Evolutionary conservation across 2,113 vertebrate species (phyloP).

Genomic region (Heteronetta atricapilla): DNA sequence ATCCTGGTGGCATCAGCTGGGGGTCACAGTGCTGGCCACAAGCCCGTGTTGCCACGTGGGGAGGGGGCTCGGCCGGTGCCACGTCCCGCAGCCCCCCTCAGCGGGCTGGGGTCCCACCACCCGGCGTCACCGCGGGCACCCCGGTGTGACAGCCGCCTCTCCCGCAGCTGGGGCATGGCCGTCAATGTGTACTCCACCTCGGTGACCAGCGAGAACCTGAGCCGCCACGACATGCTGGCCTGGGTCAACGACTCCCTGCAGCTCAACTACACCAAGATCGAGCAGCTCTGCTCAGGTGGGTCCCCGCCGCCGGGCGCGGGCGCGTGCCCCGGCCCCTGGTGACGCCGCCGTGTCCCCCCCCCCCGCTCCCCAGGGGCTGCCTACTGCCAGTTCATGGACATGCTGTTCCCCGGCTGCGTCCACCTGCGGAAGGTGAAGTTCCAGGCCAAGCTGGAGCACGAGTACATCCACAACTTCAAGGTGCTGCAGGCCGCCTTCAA

Average conservation of each 20-base stretch:
- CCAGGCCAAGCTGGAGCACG: constrained; percentile 96
- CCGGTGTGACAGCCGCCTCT: background rate
- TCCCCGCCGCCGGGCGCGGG: background rate
- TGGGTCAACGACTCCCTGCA: constrained; percentile 98
- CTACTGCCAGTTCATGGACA: constrained; percentile 99
- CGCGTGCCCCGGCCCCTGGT: background rate
- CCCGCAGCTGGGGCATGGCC: constrained; percentile 90
- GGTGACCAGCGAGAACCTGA: constrained; percentile 94
- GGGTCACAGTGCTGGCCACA: too few relatives aligned
- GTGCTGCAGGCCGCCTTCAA: constrained; percentile 96
- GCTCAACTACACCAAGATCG: constrained; percentile 93
- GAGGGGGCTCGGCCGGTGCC: too few relatives aligned
- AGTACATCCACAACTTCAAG: constrained; percentile 99
- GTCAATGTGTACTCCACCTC: constrained; percentile 98
- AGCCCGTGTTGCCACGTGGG: too few relatives aligned
- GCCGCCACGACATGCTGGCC: constrained; percentile 96
- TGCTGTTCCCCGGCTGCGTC: constrained; percentile 95
- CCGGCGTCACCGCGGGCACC: background rate
- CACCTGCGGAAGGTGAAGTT: constrained; percentile 98
- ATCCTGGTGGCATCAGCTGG: background rate
- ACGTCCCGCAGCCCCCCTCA: too few relatives aligned
- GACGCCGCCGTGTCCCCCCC: background rate
- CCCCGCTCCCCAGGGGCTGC: constrained; percentile 83
- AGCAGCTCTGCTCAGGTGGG: constrained; percentile 93
- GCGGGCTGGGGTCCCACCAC: background rate